Conservation (phyloP, 2,888 invertebrate genomes). For the Melanophora roralis region DNA sequence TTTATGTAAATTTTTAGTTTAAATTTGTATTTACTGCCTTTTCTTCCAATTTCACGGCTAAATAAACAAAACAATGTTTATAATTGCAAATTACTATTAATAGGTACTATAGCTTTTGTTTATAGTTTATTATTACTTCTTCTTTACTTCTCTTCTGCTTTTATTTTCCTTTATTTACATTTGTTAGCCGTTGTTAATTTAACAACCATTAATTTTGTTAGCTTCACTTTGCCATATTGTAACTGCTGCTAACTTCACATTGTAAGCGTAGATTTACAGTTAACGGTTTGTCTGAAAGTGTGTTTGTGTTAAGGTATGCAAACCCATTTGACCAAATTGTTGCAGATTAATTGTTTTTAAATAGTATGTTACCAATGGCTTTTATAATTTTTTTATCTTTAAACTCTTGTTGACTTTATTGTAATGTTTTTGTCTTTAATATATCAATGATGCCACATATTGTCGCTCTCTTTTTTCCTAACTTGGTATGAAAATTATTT, state of each 20-base stretch:
- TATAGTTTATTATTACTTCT: neutral
- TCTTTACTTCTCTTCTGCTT: neutral
- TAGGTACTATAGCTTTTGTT: neutral
- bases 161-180: neutral
- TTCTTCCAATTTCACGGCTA: conserved; percentile 42
- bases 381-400: too few species aligned
- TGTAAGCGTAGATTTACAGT: conserved; percentile 3
- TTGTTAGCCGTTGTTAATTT: conserved; percentile 8
- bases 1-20: too few species aligned
- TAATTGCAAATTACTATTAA: conserved; percentile 10
- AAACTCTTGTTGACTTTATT: too few species aligned
- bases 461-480: too few species aligned
- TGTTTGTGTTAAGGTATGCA: neutral
- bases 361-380: too few species aligned
- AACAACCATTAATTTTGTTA: neutral
- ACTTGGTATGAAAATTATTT: too few species aligned
- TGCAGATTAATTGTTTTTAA: too few species aligned
- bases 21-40: neutral
- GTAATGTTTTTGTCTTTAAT: too few species aligned
- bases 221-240: neutral
- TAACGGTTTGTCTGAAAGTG: conserved; percentile 14
- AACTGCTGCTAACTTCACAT: neutral
- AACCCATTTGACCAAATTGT: too few species aligned
- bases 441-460: too few species aligned
- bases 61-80: conserved; percentile 26